These are phyloP conservation scores for Macrosoma leucophasiata DNA, from an alignment of 2,888 invertebrate species.

Conservation along the genomic window DNA sequence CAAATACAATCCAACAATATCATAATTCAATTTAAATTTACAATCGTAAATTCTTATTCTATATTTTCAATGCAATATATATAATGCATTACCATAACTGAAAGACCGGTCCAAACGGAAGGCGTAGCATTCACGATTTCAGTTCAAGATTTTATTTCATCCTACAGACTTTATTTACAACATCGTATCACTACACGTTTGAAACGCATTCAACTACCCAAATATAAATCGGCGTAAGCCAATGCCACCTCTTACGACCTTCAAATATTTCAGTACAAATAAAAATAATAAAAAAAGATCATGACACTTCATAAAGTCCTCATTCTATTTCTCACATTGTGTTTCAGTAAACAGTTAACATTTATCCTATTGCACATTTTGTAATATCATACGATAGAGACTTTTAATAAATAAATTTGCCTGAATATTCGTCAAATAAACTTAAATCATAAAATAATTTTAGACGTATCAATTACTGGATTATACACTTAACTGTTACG, in stretches of 20 bases:
- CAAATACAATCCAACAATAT: conserved; percentile 64
- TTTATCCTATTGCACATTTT: conserved; percentile 50
- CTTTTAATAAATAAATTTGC: conserved; percentile 29
- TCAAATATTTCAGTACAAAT: too few relatives aligned
- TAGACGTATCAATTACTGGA: too few relatives aligned
- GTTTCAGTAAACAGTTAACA: conserved; percentile 26
- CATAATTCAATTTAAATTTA: conserved; percentile 66
- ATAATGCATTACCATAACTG: conserved; percentile 30
- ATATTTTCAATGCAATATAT: conserved; percentile 42
- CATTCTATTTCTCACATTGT: conserved; percentile 2
- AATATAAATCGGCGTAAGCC: too few relatives aligned
- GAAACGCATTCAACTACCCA: too few relatives aligned
- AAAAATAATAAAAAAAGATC: too few relatives aligned
- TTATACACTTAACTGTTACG: conserved; percentile 48
- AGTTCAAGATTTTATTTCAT: too few relatives aligned
- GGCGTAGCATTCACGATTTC: too few relatives aligned
- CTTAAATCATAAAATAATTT: conserved; percentile 6
- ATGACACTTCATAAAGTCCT: too few relatives aligned
- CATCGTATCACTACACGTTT: too few relatives aligned
- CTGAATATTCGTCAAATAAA: conserved; percentile 6
- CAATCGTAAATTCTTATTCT: conserved; percentile 59
- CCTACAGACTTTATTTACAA: too few relatives aligned
- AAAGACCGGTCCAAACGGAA: conserved; percentile 6
- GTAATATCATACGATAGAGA: conserved; percentile 23
- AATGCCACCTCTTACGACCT: too few relatives aligned